Conservation (phyloP, 2,888 invertebrate species). For the Tipula vernalis region DNA sequence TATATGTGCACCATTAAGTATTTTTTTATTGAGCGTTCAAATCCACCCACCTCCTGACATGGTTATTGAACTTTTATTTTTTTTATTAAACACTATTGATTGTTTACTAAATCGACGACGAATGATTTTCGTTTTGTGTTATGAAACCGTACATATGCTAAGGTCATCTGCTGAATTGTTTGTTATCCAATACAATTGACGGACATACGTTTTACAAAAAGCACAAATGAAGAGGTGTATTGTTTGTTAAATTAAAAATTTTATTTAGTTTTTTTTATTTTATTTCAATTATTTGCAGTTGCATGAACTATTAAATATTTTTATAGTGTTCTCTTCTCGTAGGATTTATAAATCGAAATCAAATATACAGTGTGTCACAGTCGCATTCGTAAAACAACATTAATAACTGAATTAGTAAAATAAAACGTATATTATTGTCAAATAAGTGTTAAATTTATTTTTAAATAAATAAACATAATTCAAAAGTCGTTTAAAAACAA, state of each 20-base stretch:
- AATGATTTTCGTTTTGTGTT: not conserved
- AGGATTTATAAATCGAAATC: no score
- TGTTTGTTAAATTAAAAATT: not conserved
- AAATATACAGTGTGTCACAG: no score
- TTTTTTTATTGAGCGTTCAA: not conserved
- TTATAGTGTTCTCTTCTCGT: not conserved
- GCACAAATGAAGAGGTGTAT: not conserved
- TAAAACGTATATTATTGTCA: no score
- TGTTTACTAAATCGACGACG: not conserved
- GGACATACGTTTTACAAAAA: not conserved
- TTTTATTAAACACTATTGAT: not conserved
- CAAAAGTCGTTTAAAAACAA: no score
- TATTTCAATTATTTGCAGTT: not conserved
- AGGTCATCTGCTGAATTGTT: not conserved
- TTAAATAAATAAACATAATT: no score
- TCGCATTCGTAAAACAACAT: no score
- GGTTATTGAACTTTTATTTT: not conserved
- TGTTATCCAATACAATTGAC: not conserved
- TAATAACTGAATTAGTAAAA: no score
- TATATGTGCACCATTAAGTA: not conserved
- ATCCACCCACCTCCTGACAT: not conserved
- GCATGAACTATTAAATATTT: not conserved
- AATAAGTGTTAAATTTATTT: no score
- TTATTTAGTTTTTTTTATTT: not conserved
- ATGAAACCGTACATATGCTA: not conserved